Base-by-base conservation (phyloP, 2,888 invertebrate species). In the Timema podura region DNA sequence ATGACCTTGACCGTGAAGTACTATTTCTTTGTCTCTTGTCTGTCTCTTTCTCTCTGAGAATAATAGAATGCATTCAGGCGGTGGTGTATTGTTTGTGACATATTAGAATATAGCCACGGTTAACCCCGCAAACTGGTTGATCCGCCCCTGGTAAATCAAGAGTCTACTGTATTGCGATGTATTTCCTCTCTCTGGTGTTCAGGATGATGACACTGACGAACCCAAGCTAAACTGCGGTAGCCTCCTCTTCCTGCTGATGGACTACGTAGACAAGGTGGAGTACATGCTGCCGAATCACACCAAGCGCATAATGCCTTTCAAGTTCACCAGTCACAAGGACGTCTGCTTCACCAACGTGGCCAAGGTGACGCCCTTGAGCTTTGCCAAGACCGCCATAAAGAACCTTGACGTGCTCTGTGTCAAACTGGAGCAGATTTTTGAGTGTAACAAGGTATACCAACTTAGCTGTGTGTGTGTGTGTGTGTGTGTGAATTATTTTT, bases 381-480 rank as follows among this genome's bases (percentile, higher is more conserved):
- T 61, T 13, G 61, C 61, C 61, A 30, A 30, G n/a, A 11, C 45
- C 10, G n/a, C 30, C 15, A 13, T 61, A 10, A 30, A 30, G 13
- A 61, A 30, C 15, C 5, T 61, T 10, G 61, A 61, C 61, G 44
- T 44, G 5, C 13, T 61, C 44, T 61, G 61, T 13, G 45, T 30
- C 61, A 61, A 61, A 45, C 30, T 61, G 61, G 61, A 61, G 15
- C 61, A 61, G 15, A 45, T 61, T 7, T 61, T 61, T 30, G 61
- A 13, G 44, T 44, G 61, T 30, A 5, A 44, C 44, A 61, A 61
- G 61, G 61, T 61, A 61, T 54, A 54, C 51, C 11, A 11, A 49
- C 51, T 3, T 11, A 13, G 51, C n/a, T 49, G 11, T 49, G n/a
- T 2, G n/a, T 54, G 16, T 15, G 54, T 13, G 13, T 13, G 10